A percentile compares a stretch with the other conserved stretches of the same genome.
phyloP scores from a whole-genome alignment of 2,888 invertebrate genomes.

The Pollenia labialis region DNA sequence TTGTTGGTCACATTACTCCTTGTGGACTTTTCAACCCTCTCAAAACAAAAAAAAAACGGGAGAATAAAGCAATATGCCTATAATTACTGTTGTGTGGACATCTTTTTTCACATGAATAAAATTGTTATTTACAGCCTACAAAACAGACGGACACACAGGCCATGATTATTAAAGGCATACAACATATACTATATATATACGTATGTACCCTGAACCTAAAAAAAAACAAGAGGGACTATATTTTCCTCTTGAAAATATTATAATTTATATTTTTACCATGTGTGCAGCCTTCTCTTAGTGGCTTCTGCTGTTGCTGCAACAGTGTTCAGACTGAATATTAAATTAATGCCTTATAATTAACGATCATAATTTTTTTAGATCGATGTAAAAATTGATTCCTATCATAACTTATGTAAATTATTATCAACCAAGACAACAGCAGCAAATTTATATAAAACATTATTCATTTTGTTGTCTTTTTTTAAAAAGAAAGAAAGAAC shows the following conservation, averaged over 20 bases:
- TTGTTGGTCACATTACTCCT: slow-evolving; percentile 38
- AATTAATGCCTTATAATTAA: slow-evolving; percentile 77
- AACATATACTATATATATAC: not conserved
- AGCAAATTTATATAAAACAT: slow-evolving; percentile 43
- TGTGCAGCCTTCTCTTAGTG: slow-evolving; percentile 31
- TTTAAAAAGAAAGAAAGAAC: not conserved
- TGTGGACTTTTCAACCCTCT: slow-evolving; percentile 9
- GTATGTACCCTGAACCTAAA: not conserved
- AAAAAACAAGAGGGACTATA: slow-evolving; percentile 8
- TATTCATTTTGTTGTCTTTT: slow-evolving; percentile 38
- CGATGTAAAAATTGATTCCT: slow-evolving; percentile 76
- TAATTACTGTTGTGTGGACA: slow-evolving; percentile 75
- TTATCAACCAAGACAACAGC: slow-evolving; percentile 45
- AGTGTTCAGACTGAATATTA: slow-evolving; percentile 72
- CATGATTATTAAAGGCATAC: slow-evolving; percentile 21
- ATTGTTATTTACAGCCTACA: slow-evolving; percentile 73
- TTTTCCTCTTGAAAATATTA: slow-evolving; percentile 18
- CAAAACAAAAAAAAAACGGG: not conserved
- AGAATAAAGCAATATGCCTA: slow-evolving; percentile 50
- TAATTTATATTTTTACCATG: slow-evolving; percentile 42
- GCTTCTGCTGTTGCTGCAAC: slow-evolving; percentile 13
- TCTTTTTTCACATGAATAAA: slow-evolving; percentile 75
- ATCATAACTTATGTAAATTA: slow-evolving; percentile 76
- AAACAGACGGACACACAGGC: slow-evolving; percentile 25
- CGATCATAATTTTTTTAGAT: slow-evolving; percentile 64